Evolutionary conservation across 2,113 vertebrate species (phyloP), one percentile per base, ranked within the genome.

Genomic region (Perca flavescens): DNA sequence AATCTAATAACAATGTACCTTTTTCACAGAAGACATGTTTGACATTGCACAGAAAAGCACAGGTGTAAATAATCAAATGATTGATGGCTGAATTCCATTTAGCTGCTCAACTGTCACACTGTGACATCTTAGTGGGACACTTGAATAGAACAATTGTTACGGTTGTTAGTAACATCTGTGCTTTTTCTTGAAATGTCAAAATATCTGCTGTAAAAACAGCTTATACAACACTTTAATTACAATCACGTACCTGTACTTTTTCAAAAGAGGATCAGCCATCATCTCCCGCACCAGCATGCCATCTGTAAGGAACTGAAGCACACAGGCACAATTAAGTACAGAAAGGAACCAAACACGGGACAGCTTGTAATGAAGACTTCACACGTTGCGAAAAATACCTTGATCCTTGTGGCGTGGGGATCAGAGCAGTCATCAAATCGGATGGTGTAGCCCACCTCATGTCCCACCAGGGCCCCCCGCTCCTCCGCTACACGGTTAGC

Each of bases 271-370:
- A 89, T 99, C 98, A 9, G 97, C 94, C 98, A 99, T 99, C 98
- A 99, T 99, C 92, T 99, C 98, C 75, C 98, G 96, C 70, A 99
- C 97, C 88, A 99, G 93, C 97, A 99, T 99, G 17, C 98, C 98
- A 94, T 99, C 98, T 40, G 98, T 99, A 22, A 99, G 93, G 93
- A 99, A 99, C 98, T 99, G 89, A 77, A 91, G 60, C 34, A 52
- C 85, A 84, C 2, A 46, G 4, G 62, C 5, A 58, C 8, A 54
- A 9, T 66, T 28, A 53, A 40, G 11, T 1, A 49, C 46, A 28
- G 43, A 49, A 36, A 52, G 22, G 47, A 80, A 56, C 9, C 40
- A 74, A 76, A 21, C 52, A 60, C 7, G 19, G 7, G 1, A 14
- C 50, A 4, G 40, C 49, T 68, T 0, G 6, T 47, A 5, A 21